Base-by-base conservation (phyloP, 2,113 vertebrate species). In the Coptodon bakossiorum region DNA sequence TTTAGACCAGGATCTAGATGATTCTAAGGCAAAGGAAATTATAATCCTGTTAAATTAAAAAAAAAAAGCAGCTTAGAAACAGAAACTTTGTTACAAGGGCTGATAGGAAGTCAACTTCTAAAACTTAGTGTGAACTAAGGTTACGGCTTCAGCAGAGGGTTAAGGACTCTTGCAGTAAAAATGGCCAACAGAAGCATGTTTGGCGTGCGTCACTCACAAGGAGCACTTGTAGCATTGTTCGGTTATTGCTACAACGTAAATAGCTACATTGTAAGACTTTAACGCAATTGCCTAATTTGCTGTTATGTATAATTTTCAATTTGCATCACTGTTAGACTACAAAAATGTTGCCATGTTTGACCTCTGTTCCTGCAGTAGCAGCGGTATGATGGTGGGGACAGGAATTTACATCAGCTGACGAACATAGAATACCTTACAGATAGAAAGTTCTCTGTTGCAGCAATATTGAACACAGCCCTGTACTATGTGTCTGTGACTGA, bases 321-420 rank as follows among this genome's bases (percentile, higher is more conserved):
- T 83, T 31, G 24, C 68, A 56, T 87, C 68, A 63, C 9, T 12
- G 10, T 78, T 3, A 34, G 9, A 34, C 57, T n/a, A 29, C 57
- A 86, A 57, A 80, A 56, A 50, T 16, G 2, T 48, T 19, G 43
- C 9, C 54, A 31, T 57, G 31, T 57, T 53, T 88, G 66, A 84
- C 66, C 86, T 86, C 81, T 88, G 5, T 38, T 66, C 12, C 79
- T 80, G 52, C 80, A 45, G 81, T 81, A 48, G 14, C 56, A 50
- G 81, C 10, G 31, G 54, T 50, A 12, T n/a, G 59, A 84, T 40
- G 57, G 84, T 34, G 10, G 16, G 34, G 38, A 53, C 66, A 79
- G 86, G 82, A 90, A 87, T 40, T 85, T 76, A 81, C 22, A 12
- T 88, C 79, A 81, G 90, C 92, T 85, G 79, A 89, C 48, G 27